Evolutionary conservation across 2,797 vertebrate genomes (phyloP).

Genomic region (Synaphobranchus kaupii): DNA sequence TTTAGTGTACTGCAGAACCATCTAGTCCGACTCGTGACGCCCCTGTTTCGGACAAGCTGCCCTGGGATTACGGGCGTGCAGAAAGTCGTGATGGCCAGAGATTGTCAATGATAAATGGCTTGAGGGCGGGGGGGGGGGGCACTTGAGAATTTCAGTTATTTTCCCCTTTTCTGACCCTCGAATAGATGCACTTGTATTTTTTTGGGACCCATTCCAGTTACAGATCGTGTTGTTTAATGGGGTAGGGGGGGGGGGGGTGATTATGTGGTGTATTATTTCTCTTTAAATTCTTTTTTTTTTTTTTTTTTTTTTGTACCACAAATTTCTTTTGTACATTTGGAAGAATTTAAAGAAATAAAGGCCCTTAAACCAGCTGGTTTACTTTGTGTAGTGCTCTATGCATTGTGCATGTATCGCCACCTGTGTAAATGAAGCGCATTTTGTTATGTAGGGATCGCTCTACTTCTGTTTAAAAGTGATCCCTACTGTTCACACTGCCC

Average conservation of each 20-base stretch:
- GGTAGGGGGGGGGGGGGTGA: conserved; percentile 47
- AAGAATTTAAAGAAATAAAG: conserved; percentile 76
- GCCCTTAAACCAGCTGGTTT: conserved; percentile 62
- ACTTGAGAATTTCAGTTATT: conserved; percentile 11
- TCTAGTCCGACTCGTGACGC: conserved; percentile 59
- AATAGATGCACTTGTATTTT: conserved; percentile 67
- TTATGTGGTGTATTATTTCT: conserved; percentile 50
- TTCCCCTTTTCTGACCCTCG: conserved; percentile 23
- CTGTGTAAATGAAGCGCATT: neutral
- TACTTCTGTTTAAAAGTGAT: neutral
- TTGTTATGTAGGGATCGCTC: neutral
- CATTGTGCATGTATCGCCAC: neutral
- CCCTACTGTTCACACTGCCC: neutral
- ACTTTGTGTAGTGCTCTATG: neutral
- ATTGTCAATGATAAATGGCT: neutral
- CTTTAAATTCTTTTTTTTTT: conserved; percentile 46
- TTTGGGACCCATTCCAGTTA: conserved; percentile 69
- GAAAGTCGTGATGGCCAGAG: conserved; percentile 14
- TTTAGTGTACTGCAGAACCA: conserved; percentile 68
- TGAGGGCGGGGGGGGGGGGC: neutral
- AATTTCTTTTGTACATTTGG: conserved; percentile 82
- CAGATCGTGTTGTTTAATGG: conserved; percentile 44
- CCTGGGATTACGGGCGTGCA: conserved; percentile 5
- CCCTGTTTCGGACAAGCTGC: conserved; percentile 16
- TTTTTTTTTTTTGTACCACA: conserved; percentile 61